Conservation (phyloP, 2,797 vertebrate genomes). For the Peromyscus attwateri region DNA sequence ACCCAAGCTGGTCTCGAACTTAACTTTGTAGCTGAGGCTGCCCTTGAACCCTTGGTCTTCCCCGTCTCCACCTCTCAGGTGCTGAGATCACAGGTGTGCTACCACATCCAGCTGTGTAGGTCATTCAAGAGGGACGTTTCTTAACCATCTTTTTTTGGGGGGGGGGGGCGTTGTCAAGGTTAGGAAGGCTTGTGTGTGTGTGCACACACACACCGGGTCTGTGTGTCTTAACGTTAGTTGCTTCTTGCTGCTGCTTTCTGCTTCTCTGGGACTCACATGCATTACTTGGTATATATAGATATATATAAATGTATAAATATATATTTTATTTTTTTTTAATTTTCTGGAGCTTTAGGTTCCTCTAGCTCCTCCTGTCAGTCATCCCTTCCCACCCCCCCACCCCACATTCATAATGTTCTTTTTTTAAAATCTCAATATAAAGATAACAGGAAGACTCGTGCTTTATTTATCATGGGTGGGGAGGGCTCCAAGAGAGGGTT, state of each 20-base stretch:
- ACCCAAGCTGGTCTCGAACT: neutral
- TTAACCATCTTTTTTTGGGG: neutral
- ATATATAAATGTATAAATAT: slow-evolving; percentile 76
- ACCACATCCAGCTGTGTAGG: neutral
- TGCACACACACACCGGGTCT: neutral
- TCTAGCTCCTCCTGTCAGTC: slow-evolving; percentile 36
- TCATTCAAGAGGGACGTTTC: neutral
- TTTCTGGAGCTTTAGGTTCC: slow-evolving; percentile 64
- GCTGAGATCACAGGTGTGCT: neutral
- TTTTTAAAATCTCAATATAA: slow-evolving; percentile 71
- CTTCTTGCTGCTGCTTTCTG: slow-evolving; percentile 70
- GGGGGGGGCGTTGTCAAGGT: neutral
- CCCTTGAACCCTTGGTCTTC: neutral
- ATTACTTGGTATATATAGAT: slow-evolving; percentile 64
- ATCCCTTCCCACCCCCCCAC: neutral
- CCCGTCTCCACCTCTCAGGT: neutral
- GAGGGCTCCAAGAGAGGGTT: neutral
- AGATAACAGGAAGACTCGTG: slow-evolving; percentile 58
- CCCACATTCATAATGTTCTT: slow-evolving; percentile 49
- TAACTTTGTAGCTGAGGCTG: neutral
- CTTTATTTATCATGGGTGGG: slow-evolving; percentile 9
- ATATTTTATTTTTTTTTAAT: slow-evolving; percentile 79
- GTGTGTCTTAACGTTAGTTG: neutral
- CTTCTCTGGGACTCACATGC: slow-evolving; percentile 65
- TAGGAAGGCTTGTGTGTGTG: neutral